phyloP scores from a whole-genome alignment of 2,888 invertebrate genomes.

The Cyclophora albipunctata region DNA sequence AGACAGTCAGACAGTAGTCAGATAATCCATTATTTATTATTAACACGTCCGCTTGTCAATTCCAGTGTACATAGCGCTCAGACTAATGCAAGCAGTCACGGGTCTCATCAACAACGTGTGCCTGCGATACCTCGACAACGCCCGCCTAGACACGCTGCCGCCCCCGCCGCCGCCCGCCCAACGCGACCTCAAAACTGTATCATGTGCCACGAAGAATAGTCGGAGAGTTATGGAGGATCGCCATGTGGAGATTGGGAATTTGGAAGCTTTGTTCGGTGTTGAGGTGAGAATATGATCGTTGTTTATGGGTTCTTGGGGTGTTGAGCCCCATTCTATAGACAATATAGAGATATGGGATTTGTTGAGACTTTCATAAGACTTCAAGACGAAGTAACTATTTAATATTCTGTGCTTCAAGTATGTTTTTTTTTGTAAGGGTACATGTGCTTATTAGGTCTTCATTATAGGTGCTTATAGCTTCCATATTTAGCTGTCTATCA shows the following conservation, averaged over 20 bases:
- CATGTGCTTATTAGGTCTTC: too few species aligned
- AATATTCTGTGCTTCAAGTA: too few species aligned
- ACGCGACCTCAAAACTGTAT: constrained; percentile 71
- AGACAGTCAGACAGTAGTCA: too few species aligned
- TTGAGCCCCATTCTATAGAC: too few species aligned
- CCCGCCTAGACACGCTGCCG: constrained; percentile 77
- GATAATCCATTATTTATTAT: too few species aligned
- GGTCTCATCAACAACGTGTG: constrained; percentile 83
- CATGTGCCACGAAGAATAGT: constrained; percentile 85
- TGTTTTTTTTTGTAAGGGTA: too few species aligned
- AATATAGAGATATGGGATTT: too few species aligned
- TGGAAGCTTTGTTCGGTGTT: constrained; percentile 86
- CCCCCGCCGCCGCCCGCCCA: constrained; percentile 75
- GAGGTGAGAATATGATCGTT: constrained; percentile 68
- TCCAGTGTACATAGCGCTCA: constrained; percentile 82
- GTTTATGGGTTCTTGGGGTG: neutral
- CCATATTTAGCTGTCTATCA: too few species aligned
- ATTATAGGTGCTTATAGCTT: too few species aligned
- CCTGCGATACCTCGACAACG: constrained; percentile 80
- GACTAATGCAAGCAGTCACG: constrained; percentile 84
- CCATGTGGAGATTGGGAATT: constrained; percentile 87
- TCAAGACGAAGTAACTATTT: too few species aligned
- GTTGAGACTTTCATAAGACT: too few species aligned
- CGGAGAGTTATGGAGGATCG: constrained; percentile 95
- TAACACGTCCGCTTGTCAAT: constrained; percentile 17